These are phyloP conservation scores for Nephrotoma appendiculata DNA, from an alignment of 2,888 invertebrate species.

Conservation along the genomic window DNA sequence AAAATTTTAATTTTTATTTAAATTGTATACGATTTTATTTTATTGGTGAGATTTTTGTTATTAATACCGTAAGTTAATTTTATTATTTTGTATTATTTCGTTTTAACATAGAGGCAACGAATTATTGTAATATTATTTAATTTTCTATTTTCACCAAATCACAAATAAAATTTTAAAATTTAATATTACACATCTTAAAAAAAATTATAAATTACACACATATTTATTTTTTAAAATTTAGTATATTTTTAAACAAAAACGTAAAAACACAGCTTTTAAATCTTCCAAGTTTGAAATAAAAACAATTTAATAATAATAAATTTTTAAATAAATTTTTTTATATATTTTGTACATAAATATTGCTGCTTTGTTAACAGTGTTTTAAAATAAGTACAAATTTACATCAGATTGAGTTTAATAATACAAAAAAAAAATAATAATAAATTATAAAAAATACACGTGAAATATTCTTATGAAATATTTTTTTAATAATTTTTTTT, in stretches of 20 bases:
- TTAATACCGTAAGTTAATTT: not conserved
- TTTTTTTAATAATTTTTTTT: conserved; percentile 1
- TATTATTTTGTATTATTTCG: not conserved
- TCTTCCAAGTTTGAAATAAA: not conserved
- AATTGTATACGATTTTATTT: not conserved
- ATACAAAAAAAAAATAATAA: not conserved
- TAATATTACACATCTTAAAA: not conserved
- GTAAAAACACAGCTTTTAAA: not conserved
- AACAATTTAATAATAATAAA: not conserved
- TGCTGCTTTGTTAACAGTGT: conserved; percentile 3
- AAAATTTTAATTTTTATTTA: not conserved
- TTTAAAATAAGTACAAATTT: conserved; percentile 4
- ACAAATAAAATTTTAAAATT: not conserved
- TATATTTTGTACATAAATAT: conserved; percentile 1
- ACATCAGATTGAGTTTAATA: not conserved
- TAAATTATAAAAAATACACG: not conserved
- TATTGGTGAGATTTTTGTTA: not conserved
- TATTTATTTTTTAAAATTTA: not conserved
- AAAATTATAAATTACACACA: not conserved
- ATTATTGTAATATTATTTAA: not conserved
- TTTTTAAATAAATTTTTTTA: conserved; percentile 1
- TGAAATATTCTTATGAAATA: not conserved
- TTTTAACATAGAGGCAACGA: not conserved
- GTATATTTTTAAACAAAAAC: not conserved
- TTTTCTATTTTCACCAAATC: not conserved